Percentiles rank a stretch among this genome's conserved stretches.
Evolutionary conservation across 2,113 vertebrate species (phyloP).

Genomic region (Motacilla alba): DNA sequence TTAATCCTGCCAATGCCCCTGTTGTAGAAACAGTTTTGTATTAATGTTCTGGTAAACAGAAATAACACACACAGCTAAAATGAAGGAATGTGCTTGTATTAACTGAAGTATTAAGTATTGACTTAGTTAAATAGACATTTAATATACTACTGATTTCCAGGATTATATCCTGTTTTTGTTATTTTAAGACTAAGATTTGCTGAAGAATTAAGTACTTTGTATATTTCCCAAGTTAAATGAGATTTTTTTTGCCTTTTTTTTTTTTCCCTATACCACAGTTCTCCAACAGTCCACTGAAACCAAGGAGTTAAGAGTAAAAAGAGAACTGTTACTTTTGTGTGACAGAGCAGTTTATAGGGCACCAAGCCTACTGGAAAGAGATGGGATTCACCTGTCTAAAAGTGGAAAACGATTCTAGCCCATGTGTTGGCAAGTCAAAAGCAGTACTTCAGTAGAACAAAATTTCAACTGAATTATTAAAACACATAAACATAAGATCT

Average conservation of each 20-base stretch:
- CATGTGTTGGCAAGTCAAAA: neutral
- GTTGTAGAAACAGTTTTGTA: neutral
- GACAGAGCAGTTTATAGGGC: neutral
- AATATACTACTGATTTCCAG: neutral
- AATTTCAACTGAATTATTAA: neutral
- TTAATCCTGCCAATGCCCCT: constrained; percentile 97
- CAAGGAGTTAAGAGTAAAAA: neutral
- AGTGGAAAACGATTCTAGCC: neutral
- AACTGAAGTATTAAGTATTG: neutral
- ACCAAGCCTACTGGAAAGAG: neutral
- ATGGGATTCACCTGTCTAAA: neutral
- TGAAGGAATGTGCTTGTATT: neutral
- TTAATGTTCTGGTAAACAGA: neutral
- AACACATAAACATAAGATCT: neutral
- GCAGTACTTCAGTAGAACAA: neutral
- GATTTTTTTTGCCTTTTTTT: neutral
- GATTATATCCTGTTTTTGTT: neutral
- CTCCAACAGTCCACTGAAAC: neutral
- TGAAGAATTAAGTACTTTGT: neutral
- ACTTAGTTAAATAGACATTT: neutral
- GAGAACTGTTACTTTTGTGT: neutral
- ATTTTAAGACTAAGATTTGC: neutral
- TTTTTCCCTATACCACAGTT: neutral
- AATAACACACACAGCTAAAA: neutral
- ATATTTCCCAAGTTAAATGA: neutral